phyloP scores from a whole-genome alignment of 2,113 vertebrate genomes.

The Atrichornis clamosus region DNA sequence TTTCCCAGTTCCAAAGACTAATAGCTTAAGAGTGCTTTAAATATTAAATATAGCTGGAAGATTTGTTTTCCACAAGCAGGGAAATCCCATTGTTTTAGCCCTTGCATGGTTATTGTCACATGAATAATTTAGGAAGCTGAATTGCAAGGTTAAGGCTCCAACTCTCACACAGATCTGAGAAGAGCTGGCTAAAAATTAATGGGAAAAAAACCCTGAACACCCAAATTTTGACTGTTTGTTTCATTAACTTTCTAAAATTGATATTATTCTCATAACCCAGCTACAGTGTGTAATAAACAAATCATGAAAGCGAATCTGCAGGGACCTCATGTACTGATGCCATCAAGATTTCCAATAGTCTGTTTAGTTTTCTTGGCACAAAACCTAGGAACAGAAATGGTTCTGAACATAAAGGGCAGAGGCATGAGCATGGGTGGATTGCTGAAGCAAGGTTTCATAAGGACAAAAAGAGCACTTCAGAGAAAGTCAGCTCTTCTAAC shows the following conservation, averaged over 20 bases:
- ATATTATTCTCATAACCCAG: background rate
- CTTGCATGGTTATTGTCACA: background rate
- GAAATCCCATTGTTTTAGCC: slow-evolving; percentile 19
- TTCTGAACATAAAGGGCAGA: background rate
- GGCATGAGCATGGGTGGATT: background rate
- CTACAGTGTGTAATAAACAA: background rate
- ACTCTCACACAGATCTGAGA: background rate
- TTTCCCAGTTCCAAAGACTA: background rate
- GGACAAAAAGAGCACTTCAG: background rate
- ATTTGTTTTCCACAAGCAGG: slow-evolving; percentile 10
- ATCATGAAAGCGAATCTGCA: background rate
- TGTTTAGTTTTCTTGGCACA: background rate
- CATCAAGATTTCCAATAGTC: background rate
- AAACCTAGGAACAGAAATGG: background rate
- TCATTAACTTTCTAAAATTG: background rate
- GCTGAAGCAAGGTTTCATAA: background rate
- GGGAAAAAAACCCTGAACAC: background rate
- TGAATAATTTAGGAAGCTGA: slow-evolving; percentile 34
- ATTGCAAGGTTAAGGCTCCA: background rate
- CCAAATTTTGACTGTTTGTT: background rate
- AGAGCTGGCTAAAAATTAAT: background rate
- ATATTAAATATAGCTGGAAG: slow-evolving; percentile 40
- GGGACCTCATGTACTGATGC: background rate
- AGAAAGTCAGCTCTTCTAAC: background rate
- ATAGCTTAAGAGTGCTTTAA: slow-evolving; percentile 17